Conservation (phyloP, 2,888 invertebrate genomes). For the Latheticus oryzae region DNA sequence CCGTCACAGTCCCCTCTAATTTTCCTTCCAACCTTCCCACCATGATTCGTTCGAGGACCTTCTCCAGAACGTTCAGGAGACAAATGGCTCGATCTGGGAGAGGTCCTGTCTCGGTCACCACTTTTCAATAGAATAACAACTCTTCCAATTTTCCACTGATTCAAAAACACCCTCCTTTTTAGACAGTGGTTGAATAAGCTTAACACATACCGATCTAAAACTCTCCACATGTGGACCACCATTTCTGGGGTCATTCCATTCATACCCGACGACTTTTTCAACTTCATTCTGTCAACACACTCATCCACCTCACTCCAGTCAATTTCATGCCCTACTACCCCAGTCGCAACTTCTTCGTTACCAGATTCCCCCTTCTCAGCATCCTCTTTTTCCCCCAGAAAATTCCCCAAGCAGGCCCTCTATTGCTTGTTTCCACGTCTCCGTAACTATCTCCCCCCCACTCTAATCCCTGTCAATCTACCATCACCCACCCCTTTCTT, state of each 20-base stretch:
- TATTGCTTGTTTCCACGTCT: too few species aligned
- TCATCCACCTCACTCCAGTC: too few species aligned
- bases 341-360: too few species aligned
- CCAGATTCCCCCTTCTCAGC: too few species aligned
- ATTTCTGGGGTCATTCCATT: slow-evolving; percentile 30
- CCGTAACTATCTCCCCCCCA: too few species aligned
- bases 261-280: slow-evolving; percentile 26
- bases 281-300: too few species aligned
- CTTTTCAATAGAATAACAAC: slow-evolving; percentile 48
- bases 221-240: background rate
- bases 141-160: slow-evolving; percentile 46
- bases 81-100: slow-evolving; percentile 45
- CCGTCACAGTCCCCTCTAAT: slow-evolving; percentile 42
- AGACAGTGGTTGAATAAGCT: slow-evolving; percentile 23
- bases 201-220: background rate
- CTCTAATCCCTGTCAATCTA: too few species aligned
- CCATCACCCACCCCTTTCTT: background rate
- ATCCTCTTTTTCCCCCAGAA: too few species aligned
- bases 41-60: slow-evolving; percentile 52
- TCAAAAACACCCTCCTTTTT: slow-evolving; percentile 43
- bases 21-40: slow-evolving; percentile 45
- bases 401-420: too few species aligned
- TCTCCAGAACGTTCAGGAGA: slow-evolving; percentile 50
- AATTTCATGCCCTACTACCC: too few species aligned
- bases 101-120: slow-evolving; percentile 40